Base-by-base conservation (phyloP, 2,113 vertebrate genomes). In the Dendrocopos noguchii region DNA sequence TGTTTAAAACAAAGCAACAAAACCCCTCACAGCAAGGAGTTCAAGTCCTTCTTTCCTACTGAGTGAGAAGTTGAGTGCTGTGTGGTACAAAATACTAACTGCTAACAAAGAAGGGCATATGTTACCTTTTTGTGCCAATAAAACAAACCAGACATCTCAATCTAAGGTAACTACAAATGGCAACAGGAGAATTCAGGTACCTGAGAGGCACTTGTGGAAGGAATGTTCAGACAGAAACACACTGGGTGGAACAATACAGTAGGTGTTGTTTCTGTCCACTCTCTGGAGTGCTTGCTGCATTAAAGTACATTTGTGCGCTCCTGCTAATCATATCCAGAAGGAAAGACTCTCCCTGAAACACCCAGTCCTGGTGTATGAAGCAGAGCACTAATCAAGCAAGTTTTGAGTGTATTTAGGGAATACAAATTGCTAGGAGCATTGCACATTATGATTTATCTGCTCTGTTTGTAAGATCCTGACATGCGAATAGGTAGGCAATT, bases 361-460 rank as follows among this genome's bases (percentile, higher is more conserved):
- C 53, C 88, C 95, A 92, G 74, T 94, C 89, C 57, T 80, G 71
- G 89, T 82, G 55, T 76, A 84, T 91, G 95, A 95, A 96, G 86
- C 87, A 78, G 81, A 76, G 80, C 84, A 75, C 76, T 90, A 94
- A 97, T 96, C 84, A 91, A 67, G 94, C 87, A 61, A 94, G 68
- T 77, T 95, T 90, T 96, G 91, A 94, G 79, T 76, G 77, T 91
- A 97, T 96, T 97, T 97, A 97, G 78, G 59, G 90, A 96, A 91
- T 22, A 90, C 75, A 95, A 95, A 92, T 91, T 88, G 94, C 88
- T 76, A 46, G 90, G 79, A 74, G 75, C 91, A 84, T 88, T 44
- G 53, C 42, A 61, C 61, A 44, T 85, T 87, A 47, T 94, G 92
- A 88, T 95, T 83, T 87, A 90, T 64, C 88, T 90, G 60, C 55